phyloP scores from a whole-genome alignment of 64 coral and sea anemone species.

The Pocillopora damicornis region DNA sequence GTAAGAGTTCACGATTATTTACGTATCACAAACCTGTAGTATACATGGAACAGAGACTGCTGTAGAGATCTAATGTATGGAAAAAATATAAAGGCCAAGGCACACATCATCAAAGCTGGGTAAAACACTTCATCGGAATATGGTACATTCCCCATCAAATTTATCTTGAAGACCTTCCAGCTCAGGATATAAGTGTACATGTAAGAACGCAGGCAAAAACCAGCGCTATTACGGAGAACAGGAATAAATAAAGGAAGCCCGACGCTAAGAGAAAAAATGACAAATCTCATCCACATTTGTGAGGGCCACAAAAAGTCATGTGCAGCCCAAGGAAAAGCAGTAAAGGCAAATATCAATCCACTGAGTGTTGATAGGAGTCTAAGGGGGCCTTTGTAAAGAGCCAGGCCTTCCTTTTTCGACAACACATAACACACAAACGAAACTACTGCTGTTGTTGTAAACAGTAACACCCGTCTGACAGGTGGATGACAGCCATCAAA shows the following conservation, averaged over 20 bases:
- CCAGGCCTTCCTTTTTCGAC: not conserved
- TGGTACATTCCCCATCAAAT: not conserved
- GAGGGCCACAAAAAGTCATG: not conserved
- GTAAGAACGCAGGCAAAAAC: not conserved
- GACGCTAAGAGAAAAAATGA: not conserved
- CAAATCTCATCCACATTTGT: not conserved
- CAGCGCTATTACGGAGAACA: conserved; percentile 21
- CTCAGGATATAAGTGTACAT: not conserved
- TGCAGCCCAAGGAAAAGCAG: not conserved
- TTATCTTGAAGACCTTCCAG: conserved; percentile 20
- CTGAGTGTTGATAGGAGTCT: not conserved
- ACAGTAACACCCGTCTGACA: not conserved
- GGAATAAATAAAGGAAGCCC: conserved; percentile 18
- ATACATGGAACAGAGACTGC: not conserved
- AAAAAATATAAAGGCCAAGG: not conserved
- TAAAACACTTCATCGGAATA: conserved; percentile 20
- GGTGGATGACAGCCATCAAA: not conserved
- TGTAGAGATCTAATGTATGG: not conserved
- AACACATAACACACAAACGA: not conserved
- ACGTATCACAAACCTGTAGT: conserved; percentile 10
- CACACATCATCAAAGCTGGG: not conserved
- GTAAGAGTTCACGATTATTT: not conserved
- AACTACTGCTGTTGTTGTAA: not conserved
- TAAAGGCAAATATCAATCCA: conserved; percentile 9
- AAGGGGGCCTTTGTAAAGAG: not conserved